Evolutionary conservation across 2,888 invertebrate genomes (phyloP).

Genomic region (Axea sp.): DNA sequence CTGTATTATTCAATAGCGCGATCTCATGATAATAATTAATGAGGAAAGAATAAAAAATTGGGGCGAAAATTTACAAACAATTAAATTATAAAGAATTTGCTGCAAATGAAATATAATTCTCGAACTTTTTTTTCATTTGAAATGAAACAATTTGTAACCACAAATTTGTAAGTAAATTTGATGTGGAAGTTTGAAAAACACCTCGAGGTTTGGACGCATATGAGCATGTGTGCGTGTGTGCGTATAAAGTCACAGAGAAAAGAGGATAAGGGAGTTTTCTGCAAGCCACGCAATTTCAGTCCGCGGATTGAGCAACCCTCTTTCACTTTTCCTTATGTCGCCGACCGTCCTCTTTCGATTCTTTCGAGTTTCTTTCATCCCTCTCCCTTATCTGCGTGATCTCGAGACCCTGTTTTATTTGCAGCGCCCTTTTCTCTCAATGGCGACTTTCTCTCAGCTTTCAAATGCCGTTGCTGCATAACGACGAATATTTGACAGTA

Average conservation of each 20-base stretch:
- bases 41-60: too few relatives aligned
- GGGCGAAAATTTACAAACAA: too few relatives aligned
- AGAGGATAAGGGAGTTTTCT: conserved; percentile 52
- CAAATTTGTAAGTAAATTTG: conserved; percentile 57
- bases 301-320: conserved; percentile 60
- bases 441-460: conserved; percentile 47
- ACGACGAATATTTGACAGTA: conserved; percentile 60
- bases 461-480: conserved; percentile 36
- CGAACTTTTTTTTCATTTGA: conserved; percentile 2
- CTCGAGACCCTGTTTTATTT: conserved; percentile 61
- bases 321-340: conserved; percentile 59
- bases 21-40: conserved; percentile 30
- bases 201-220: conserved; percentile 14
- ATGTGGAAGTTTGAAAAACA: conserved; percentile 57
- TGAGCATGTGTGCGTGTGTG: conserved; percentile 12
- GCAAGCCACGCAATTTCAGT: conserved; percentile 59
- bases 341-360: conserved; percentile 52
- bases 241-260: conserved; percentile 10
- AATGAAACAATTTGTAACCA: conserved; percentile 52
- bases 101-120: conserved; percentile 32
- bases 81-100: conserved; percentile 26
- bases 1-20: conserved; percentile 17
- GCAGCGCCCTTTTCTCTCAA: conserved; percentile 54
- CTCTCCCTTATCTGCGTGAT: conserved; percentile 41
- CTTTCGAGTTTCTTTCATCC: conserved; percentile 55